Conservation (phyloP, 2,113 vertebrate genomes). For the Corapipo altera region DNA sequence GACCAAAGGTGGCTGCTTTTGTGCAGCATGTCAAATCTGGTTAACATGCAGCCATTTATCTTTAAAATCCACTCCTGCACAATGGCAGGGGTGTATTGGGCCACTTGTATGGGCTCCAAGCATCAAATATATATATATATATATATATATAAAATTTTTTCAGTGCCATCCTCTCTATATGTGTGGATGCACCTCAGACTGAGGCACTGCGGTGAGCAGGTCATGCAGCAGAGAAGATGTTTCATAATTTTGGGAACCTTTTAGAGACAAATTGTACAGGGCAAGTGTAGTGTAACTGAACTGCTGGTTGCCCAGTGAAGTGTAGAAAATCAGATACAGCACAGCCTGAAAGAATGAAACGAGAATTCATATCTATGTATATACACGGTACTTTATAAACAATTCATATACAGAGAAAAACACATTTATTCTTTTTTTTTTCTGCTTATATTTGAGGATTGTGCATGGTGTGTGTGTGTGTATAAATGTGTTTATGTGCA, state of each 20-base stretch:
- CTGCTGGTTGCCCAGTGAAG: constrained; percentile 87
- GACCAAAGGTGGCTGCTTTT: constrained; percentile 92
- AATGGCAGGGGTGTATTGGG: constrained; percentile 74
- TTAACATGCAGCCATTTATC: constrained; percentile 92
- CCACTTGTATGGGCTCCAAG: constrained; percentile 58
- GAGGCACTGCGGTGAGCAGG: constrained; percentile 77
- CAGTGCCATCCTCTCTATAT: constrained; percentile 51
- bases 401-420: constrained; percentile 69
- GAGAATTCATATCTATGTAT: constrained; percentile 70
- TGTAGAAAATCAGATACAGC: constrained; percentile 92
- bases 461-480: not conserved
- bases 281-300: constrained; percentile 87
- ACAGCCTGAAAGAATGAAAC: constrained; percentile 75
- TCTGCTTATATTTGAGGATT: constrained; percentile 12
- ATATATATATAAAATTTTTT: not conserved
- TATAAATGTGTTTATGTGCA: constrained; percentile 1
- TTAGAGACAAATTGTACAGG: constrained; percentile 87
- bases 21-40: constrained; percentile 93
- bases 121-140: not conserved
- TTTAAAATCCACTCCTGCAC: constrained; percentile 82
- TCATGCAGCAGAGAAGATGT: constrained; percentile 85
- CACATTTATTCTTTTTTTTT: constrained; percentile 56
- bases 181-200: constrained; percentile 40
- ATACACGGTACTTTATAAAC: constrained; percentile 61
- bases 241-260: constrained; percentile 87